Evolutionary conservation across 92 coral and sea anemone species (phyloP), one percentile per base, ranked within the genome.

Genomic region (Muricea muricata): DNA sequence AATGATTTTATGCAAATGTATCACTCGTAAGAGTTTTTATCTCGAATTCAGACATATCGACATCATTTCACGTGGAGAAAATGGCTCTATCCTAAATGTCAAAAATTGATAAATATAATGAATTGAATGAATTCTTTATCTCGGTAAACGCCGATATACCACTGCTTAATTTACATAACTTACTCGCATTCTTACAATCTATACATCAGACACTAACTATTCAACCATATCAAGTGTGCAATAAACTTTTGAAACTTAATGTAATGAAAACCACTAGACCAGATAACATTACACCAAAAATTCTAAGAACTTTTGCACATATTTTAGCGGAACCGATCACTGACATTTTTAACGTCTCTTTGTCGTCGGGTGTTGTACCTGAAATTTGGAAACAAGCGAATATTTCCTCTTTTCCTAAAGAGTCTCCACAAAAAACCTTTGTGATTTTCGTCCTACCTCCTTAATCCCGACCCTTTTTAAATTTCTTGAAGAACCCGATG

Each of bases 251-350:
- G n/a, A 63, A 57, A 1, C 24, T 75, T 10, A 75, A 75, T 32
- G 21, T 33, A 21, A 34, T 39, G 9, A 81, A 81, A 41, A 55
- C 86, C 1, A 52, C 25, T 29, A 80, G 85, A 26, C 85, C 77
- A 31, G 89, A 84, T 61, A 80, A 70, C 40, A 73, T 78, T 6
- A 78, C 89, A 34, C 54, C 33, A 25, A 46, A 78, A 23, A 77
- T 84, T 18, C 65, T 89, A 4, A 84, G 70, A 50, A 73, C 78
- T 68, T 78, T 84, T 37, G 85, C 89, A 11, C 33, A 58, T 17
- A 54, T 57, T n/a, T 28, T 79, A 0, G 47, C 84, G 11, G 75
- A 57, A 26, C 84, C 84, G 15, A 30, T 60, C 7, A 81, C 58
- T 30, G 55, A 7, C 26, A 84, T 84, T 15, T 32, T 84, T 17